These are phyloP conservation scores for Pseudochirops cupreus DNA, from an alignment of 2,797 vertebrate species.

Conservation along the genomic window DNA sequence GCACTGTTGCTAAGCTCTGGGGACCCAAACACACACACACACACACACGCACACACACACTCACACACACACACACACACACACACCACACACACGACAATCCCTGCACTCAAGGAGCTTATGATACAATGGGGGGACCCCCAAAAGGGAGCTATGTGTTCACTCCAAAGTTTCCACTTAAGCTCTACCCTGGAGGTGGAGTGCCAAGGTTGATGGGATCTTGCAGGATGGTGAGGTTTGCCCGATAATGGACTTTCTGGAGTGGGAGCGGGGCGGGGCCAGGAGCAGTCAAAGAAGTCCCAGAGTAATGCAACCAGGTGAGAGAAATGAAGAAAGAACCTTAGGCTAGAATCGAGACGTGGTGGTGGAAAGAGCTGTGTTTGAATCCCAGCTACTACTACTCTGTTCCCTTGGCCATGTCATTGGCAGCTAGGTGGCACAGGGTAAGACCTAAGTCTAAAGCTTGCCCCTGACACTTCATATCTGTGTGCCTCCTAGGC, in stretches of 20 bases:
- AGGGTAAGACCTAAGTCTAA: background rate
- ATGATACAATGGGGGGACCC: background rate
- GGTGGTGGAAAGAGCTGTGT: background rate
- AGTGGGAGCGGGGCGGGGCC: fast-evolving
- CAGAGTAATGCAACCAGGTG: background rate
- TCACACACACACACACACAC: too few species aligned
- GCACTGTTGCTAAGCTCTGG: background rate
- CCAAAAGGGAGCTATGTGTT: conserved; percentile 7
- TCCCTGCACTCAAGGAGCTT: background rate
- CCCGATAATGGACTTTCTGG: background rate
- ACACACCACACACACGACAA: background rate
- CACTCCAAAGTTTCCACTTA: too few species aligned
- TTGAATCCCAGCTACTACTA: background rate
- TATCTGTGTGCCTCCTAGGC: background rate
- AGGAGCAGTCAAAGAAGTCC: background rate
- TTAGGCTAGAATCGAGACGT: background rate
- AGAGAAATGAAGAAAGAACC: background rate
- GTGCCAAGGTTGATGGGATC: background rate
- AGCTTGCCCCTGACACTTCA: background rate
- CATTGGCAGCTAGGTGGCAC: background rate
- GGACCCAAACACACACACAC: background rate
- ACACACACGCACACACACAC: too few species aligned
- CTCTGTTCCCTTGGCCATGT: background rate
- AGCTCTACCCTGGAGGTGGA: background rate
- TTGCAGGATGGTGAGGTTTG: background rate